Evolutionary conservation across 2,888 invertebrate genomes (phyloP).

Genomic region (Troides aeacus): DNA sequence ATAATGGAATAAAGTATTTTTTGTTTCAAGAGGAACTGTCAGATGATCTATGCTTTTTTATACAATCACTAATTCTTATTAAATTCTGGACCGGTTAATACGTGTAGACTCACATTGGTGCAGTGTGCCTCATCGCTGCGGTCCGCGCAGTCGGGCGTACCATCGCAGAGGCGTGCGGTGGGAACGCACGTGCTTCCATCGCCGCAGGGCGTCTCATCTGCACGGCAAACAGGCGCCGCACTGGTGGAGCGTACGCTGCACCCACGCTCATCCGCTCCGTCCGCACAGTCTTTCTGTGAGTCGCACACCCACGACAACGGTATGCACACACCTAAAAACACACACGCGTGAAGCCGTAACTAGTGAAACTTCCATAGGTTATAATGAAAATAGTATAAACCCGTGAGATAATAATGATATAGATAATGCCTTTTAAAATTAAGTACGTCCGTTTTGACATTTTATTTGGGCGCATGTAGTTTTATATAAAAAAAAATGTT

Average conservation of each 20-base stretch:
- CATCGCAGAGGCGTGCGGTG: slow-evolving; percentile 87
- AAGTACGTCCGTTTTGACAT: no score
- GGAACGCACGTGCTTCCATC: slow-evolving; percentile 83
- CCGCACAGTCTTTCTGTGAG: slow-evolving; percentile 88
- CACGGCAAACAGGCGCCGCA: slow-evolving; percentile 57
- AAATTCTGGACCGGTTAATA: neutral
- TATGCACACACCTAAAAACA: slow-evolving; percentile 85
- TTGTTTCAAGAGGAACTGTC: no score
- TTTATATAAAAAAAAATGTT: no score
- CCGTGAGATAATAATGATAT: no score
- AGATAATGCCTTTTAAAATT: no score
- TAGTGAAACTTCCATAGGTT: no score
- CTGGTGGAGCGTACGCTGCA: slow-evolving; percentile 40
- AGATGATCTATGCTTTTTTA: no score
- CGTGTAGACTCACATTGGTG: slow-evolving; percentile 35
- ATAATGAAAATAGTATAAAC: no score
- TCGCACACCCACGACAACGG: slow-evolving; percentile 90
- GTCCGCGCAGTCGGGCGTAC: slow-evolving; percentile 72
- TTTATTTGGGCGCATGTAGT: no score
- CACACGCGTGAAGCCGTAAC: neutral
- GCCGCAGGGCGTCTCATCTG: slow-evolving; percentile 82
- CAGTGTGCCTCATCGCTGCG: slow-evolving; percentile 85
- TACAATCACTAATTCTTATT: neutral
- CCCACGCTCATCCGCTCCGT: slow-evolving; percentile 87
- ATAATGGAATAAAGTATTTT: no score